Conservation (phyloP, 2,113 vertebrate genomes). For the Sterrhoptilus dennistouni region DNA sequence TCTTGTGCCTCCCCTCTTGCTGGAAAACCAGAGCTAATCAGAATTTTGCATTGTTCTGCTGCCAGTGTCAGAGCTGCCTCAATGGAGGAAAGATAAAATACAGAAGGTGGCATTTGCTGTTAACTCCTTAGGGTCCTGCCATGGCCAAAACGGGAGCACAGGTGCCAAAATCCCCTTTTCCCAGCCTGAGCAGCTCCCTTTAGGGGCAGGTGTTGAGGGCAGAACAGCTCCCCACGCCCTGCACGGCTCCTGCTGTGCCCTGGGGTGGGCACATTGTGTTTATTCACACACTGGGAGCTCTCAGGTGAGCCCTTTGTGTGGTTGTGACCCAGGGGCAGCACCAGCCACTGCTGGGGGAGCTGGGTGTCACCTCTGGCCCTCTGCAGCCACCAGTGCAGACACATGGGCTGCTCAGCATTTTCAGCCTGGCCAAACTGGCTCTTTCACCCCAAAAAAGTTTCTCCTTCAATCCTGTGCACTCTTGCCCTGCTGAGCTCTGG, state of each 20-base stretch:
- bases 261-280: rapidly evolving
- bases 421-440: not conserved
- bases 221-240: not conserved
- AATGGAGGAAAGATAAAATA: conserved; percentile 29
- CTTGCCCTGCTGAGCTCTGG: not conserved
- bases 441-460: not conserved
- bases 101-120: conserved; percentile 27
- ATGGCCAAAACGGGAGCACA: rapidly evolving
- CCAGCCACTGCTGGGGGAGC: not conserved
- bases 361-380: not conserved
- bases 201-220: rapidly evolving
- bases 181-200: not conserved
- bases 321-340: not conserved
- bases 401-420: not conserved
- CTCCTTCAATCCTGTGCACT: not conserved
- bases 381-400: not conserved
- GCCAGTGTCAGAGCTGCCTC: conserved; percentile 43
- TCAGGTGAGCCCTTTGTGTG: not conserved
- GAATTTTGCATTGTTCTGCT: conserved; percentile 44
- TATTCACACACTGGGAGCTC: not conserved
- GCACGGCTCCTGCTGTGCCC: not conserved
- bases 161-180: rapidly evolving
- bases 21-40: conserved; percentile 42
- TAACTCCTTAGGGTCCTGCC: not conserved
- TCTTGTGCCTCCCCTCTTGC: conserved; percentile 27